phyloP scores from a whole-genome alignment of 2,797 vertebrate genomes.

The Euthynnus affinis region DNA sequence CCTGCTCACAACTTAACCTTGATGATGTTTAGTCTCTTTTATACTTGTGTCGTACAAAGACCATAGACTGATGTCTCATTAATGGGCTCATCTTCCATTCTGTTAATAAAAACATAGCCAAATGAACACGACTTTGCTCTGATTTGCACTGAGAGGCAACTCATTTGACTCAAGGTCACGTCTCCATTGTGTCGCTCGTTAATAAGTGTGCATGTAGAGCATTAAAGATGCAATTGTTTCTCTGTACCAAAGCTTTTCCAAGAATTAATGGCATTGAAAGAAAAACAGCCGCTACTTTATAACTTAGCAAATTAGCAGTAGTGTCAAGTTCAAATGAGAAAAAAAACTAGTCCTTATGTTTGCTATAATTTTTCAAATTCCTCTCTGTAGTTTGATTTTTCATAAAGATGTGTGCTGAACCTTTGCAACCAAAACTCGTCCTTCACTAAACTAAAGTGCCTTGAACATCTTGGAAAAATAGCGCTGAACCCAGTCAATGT shows the following conservation, averaged over 20 bases:
- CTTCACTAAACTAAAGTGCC: conserved; percentile 27
- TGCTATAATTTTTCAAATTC: conserved; percentile 27
- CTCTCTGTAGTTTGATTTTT: conserved; percentile 16
- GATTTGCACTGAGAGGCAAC: conserved; percentile 59
- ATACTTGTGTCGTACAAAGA: conserved; percentile 60
- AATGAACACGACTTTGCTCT: conserved; percentile 60
- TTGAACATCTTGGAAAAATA: conserved; percentile 17
- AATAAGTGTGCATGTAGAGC: conserved; percentile 54
- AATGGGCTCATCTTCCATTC: conserved; percentile 62
- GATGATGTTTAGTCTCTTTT: conserved; percentile 71
- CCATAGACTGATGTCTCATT: conserved; percentile 65
- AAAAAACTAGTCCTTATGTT: conserved; percentile 12
- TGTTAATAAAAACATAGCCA: conserved; percentile 73
- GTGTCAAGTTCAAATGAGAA: conserved; percentile 54
- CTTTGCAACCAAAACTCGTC: conserved; percentile 13
- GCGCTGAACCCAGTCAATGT: conserved; percentile 1
- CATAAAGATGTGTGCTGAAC: conserved; percentile 5
- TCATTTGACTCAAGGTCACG: conserved; percentile 74
- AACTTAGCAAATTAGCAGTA: conserved; percentile 62
- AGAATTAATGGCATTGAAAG: conserved; percentile 54
- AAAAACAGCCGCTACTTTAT: conserved; percentile 55
- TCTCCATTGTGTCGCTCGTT: conserved; percentile 63
- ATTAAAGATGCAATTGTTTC: conserved; percentile 63
- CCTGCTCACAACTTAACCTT: conserved; percentile 75
- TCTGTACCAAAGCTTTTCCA: conserved; percentile 42